Conservation (phyloP, 2,888 invertebrate species). For the Andrena flavipes region DNA sequence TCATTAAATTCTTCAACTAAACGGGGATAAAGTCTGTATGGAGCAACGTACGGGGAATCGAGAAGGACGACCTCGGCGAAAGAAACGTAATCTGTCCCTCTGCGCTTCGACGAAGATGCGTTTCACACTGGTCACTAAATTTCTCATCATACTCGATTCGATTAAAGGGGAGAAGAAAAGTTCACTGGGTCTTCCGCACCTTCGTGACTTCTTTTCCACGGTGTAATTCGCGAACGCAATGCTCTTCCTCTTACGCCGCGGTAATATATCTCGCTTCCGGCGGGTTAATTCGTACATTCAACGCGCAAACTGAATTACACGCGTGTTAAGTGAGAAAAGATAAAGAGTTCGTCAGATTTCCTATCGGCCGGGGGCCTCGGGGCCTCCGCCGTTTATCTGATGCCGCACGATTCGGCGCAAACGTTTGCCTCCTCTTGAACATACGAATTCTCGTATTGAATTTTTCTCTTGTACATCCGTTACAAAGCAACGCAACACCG, state of each 20-base stretch:
- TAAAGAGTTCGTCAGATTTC: not conserved
- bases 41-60: not conserved
- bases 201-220: not conserved
- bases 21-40: not conserved
- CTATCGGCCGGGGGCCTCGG: not conserved
- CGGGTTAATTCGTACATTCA: not conserved
- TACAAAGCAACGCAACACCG: conserved; percentile 6
- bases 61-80: conserved; percentile 6
- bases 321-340: not conserved
- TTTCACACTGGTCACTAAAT: conserved; percentile 7
- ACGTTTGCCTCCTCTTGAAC: conserved; percentile 21
- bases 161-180: not conserved
- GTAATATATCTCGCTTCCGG: not conserved
- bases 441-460: conserved; percentile 10
- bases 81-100: conserved; percentile 12
- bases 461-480: conserved; percentile 6
- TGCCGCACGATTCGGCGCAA: conserved; percentile 15
- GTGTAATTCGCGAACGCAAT: not conserved
- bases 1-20: not conserved
- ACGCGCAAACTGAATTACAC: conserved; percentile 10
- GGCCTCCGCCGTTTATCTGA: not conserved
- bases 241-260: not conserved
- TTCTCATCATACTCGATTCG: not conserved
- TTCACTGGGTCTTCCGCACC: not conserved
- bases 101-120: conserved; percentile 5